Percentiles rank a stretch among this genome's conserved stretches.
Conservation (phyloP, 2,113 vertebrate genomes). For the Notiomystis cincta region DNA sequence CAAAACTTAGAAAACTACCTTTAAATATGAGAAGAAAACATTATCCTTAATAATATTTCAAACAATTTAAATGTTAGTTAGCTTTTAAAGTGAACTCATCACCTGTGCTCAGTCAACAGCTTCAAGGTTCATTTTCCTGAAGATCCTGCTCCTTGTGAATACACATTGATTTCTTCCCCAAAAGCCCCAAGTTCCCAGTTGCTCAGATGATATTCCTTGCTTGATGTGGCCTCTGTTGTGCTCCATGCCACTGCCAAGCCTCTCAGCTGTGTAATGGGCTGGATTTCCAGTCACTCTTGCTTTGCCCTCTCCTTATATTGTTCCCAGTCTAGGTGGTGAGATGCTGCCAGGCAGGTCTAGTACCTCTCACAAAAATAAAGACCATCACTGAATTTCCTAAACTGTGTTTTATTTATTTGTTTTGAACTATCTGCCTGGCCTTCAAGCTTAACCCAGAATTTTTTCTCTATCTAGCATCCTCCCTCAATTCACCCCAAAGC, state of each 20-base stretch:
- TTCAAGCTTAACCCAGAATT: not conserved
- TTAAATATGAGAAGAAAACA: not conserved
- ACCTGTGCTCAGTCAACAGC: not conserved
- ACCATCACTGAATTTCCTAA: not conserved
- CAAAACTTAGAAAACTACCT: not conserved
- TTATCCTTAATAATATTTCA: not conserved
- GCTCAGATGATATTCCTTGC: not conserved
- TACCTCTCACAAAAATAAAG: not conserved
- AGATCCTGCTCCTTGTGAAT: not conserved
- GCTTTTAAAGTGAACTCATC: not conserved
- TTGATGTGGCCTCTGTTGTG: not conserved
- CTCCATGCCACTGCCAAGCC: rapidly evolving
- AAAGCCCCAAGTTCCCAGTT: rapidly evolving
- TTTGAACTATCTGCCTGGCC: not conserved
- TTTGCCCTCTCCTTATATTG: not conserved
- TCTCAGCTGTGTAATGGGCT: not conserved
- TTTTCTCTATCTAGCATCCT: not conserved
- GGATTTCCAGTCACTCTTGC: not conserved
- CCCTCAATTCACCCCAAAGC: not conserved
- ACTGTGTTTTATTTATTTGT: not conserved
- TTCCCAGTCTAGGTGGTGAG: rapidly evolving
- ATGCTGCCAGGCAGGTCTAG: not conserved
- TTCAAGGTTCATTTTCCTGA: not conserved
- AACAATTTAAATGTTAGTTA: not conserved
- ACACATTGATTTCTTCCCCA: not conserved